Conservation (phyloP, 2,113 vertebrate species). For the Gymnorhina tibicen region DNA sequence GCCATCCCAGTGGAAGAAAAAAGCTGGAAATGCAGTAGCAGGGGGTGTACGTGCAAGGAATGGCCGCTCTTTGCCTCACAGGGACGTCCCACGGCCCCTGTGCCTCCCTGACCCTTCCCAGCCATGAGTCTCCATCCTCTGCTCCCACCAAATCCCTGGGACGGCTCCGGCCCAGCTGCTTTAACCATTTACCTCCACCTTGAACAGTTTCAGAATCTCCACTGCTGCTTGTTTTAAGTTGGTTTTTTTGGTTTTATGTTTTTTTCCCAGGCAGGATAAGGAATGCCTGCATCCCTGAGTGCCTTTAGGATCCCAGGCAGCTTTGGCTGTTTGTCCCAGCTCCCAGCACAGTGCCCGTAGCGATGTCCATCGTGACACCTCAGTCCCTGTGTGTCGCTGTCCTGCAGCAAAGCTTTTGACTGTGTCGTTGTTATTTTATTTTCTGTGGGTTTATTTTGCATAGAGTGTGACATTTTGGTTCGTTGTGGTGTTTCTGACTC, state of each 20-base stretch:
- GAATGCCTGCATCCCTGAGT: background rate
- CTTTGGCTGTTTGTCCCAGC: constrained; percentile 7
- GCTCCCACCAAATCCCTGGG: background rate
- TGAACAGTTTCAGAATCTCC: background rate
- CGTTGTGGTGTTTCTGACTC: constrained; percentile 83
- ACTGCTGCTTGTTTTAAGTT: constrained; percentile 9
- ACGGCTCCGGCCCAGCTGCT: background rate
- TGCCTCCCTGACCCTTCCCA: background rate
- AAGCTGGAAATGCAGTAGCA: background rate
- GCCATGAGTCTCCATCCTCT: background rate
- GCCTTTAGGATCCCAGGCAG: background rate
- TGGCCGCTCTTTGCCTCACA: background rate
- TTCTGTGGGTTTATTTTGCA: constrained; percentile 69
- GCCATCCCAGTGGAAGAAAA: rapidly evolving
- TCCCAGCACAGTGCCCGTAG: background rate
- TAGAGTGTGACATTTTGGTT: constrained; percentile 76
- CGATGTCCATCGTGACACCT: background rate
- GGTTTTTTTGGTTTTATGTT: background rate
- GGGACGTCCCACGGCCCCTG: background rate
- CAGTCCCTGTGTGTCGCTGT: constrained; percentile 71
- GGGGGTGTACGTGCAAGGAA: background rate
- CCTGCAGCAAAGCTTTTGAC: constrained; percentile 69
- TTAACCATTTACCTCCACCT: constrained; percentile 3
- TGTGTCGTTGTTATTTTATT: background rate
- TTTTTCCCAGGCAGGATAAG: background rate